Conservation (phyloP, 2,113 vertebrate species). For the Tauraco erythrolophus region DNA sequence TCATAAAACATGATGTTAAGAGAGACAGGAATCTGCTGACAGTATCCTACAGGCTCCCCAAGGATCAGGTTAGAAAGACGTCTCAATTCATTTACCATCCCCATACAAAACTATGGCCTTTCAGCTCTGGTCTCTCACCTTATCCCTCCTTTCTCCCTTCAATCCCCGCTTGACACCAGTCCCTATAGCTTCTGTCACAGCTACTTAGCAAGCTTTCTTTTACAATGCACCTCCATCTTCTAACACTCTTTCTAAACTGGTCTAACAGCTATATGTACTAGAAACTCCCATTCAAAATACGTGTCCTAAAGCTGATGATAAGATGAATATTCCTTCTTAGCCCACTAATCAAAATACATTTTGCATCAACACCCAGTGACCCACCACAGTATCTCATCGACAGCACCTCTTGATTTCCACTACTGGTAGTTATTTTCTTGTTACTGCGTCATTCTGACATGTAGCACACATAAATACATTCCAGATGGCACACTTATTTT, state of each 20-base stretch:
- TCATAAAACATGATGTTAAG: not conserved
- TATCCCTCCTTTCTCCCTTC: not conserved
- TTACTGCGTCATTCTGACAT: not conserved
- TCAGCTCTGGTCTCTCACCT: not conserved
- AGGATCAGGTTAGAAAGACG: not conserved
- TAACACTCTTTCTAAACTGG: not conserved
- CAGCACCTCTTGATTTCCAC: not conserved
- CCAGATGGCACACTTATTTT: not conserved
- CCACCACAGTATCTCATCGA: not conserved
- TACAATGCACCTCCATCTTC: not conserved
- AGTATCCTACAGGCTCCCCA: not conserved
- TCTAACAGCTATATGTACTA: not conserved
- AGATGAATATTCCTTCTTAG: not conserved
- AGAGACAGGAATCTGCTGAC: not conserved
- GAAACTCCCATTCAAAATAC: not conserved
- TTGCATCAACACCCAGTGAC: not conserved
- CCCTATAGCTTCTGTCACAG: not conserved
- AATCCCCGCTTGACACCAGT: not conserved
- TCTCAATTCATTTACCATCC: not conserved
- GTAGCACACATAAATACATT: not conserved
- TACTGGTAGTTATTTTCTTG: not conserved
- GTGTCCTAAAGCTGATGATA: not conserved
- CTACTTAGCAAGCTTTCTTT: not conserved
- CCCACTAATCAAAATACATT: not conserved
- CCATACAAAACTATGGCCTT: rapidly evolving